A percentile compares a stretch with the other conserved stretches of the same genome.
Evolutionary conservation across 2,888 invertebrate genomes (phyloP).

Genomic region (Drosophila yooni): DNA sequence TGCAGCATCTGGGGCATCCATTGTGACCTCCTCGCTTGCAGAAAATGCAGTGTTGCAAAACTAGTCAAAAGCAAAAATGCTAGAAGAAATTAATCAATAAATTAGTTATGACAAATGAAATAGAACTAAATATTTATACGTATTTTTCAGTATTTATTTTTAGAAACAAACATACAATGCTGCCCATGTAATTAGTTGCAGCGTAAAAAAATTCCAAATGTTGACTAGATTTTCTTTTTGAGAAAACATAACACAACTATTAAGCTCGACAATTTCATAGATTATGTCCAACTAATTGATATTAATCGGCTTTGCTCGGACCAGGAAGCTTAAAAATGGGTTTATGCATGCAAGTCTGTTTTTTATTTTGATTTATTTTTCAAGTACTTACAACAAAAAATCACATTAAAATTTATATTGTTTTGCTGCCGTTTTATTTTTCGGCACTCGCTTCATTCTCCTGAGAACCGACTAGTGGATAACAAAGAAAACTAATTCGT

Average conservation of each 20-base stretch:
- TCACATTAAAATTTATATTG: background rate
- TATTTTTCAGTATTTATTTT: background rate
- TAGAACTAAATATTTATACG: background rate
- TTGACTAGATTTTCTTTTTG: background rate
- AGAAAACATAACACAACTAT: background rate
- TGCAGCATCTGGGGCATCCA: conserved; percentile 79
- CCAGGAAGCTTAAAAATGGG: background rate
- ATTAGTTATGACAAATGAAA: background rate
- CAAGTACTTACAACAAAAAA: background rate
- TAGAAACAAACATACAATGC: background rate
- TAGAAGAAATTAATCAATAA: background rate
- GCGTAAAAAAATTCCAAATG: background rate
- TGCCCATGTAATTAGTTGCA: background rate
- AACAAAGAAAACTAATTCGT: conserved; percentile 4
- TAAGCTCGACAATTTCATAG: background rate
- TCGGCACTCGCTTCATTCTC: background rate
- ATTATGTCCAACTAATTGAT: background rate
- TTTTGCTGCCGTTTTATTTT: background rate
- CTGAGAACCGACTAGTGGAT: background rate
- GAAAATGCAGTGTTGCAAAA: conserved; percentile 17
- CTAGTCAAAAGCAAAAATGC: conserved; percentile 21
- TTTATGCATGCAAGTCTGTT: background rate
- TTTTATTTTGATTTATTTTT: background rate
- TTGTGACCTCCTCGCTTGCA: conserved; percentile 32
- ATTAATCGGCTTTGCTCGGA: background rate